Conservation (phyloP, 2,888 invertebrate species). For the Branchinecta sandiegonensis region DNA sequence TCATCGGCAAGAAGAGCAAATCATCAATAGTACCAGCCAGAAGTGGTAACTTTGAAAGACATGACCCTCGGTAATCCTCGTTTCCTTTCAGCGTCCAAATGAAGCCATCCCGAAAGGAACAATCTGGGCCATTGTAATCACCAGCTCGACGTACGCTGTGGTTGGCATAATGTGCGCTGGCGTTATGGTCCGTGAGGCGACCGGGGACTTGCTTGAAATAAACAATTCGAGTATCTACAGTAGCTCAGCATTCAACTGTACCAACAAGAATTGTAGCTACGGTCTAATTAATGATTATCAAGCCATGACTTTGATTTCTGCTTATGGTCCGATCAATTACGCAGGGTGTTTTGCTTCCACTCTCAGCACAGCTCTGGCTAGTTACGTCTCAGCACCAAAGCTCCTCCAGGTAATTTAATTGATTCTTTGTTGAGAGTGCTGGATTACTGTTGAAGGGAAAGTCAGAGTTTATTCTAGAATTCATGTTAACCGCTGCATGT, state of each 20-base stretch:
- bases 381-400: conserved; percentile 28
- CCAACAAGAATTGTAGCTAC: conserved; percentile 12
- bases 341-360: conserved; percentile 30
- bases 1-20: no score
- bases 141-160: conserved; percentile 60
- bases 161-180: conserved; percentile 71
- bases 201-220: conserved; percentile 47
- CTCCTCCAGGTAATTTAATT: not conserved
- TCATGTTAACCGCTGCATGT: no score
- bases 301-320: conserved; percentile 29
- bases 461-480: no score
- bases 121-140: conserved; percentile 63
- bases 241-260: conserved; percentile 37
- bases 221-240: conserved; percentile 35
- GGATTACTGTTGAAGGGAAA: no score
- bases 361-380: conserved; percentile 28
- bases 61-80: no score
- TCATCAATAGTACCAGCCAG: no score
- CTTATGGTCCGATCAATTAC: conserved; percentile 29
- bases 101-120: conserved; percentile 88
- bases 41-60: no score
- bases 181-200: conserved; percentile 62
- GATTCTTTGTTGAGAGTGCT: no score
- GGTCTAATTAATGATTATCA: conserved; percentile 21
- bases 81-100: conserved; percentile 54